Evolutionary conservation across 2,113 vertebrate genomes (phyloP).

Genomic region (Sinocyclocheilus rhinocerous): DNA sequence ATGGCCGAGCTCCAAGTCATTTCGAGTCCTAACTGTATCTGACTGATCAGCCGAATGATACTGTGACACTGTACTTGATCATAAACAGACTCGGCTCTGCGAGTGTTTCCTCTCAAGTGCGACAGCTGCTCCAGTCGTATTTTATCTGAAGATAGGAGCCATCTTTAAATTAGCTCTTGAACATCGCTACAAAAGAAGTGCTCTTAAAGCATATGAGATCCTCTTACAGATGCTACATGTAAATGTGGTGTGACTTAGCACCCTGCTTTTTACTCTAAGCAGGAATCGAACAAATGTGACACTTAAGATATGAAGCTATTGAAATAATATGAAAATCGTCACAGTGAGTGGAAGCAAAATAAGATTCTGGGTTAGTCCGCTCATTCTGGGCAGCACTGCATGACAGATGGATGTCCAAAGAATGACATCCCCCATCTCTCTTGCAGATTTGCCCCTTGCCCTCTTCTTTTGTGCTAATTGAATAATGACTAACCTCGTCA

Average conservation of each 20-base stretch:
- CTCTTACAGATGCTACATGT: slow-evolving; percentile 51
- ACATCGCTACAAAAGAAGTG: slow-evolving; percentile 55
- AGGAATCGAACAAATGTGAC: neutral
- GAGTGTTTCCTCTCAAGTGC: slow-evolving; percentile 50
- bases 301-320: slow-evolving; percentile 34
- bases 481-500: slow-evolving; percentile 82
- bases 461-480: slow-evolving; percentile 73
- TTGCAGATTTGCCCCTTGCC: slow-evolving; percentile 53
- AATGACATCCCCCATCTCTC: slow-evolving; percentile 51
- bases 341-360: slow-evolving; percentile 14
- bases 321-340: slow-evolving; percentile 29
- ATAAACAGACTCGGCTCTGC: slow-evolving; percentile 45
- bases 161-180: slow-evolving; percentile 68
- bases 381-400: neutral
- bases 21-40: slow-evolving; percentile 33
- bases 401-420: slow-evolving; percentile 47
- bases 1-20: slow-evolving; percentile 16
- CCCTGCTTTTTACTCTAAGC: slow-evolving; percentile 6
- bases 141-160: slow-evolving; percentile 59
- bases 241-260: slow-evolving; percentile 55
- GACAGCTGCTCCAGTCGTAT: slow-evolving; percentile 50
- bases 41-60: slow-evolving; percentile 47
- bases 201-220: slow-evolving; percentile 62
- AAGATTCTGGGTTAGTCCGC: neutral
- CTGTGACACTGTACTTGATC: slow-evolving; percentile 47